These are phyloP conservation scores for Hyaena hyaena DNA, from an alignment of 2,113 vertebrate species.

Conservation along the genomic window DNA sequence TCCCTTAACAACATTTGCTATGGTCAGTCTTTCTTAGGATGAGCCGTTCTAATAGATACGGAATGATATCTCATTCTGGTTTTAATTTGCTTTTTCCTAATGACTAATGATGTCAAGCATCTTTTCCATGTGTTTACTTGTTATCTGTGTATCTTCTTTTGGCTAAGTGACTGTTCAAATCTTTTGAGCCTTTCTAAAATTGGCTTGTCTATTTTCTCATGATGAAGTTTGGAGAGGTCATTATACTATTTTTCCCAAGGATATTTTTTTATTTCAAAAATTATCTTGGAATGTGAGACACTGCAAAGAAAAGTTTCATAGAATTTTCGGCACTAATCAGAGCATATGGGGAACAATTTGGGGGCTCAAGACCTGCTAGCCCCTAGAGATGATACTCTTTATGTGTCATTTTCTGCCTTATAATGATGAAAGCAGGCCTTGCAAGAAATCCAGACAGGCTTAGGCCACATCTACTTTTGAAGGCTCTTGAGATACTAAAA, in stretches of 20 bases:
- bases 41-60: background rate
- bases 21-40: background rate
- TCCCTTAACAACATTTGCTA: background rate
- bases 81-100: constrained; percentile 10
- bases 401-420: background rate
- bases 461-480: background rate
- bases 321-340: background rate
- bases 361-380: background rate
- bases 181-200: constrained; percentile 35
- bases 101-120: background rate
- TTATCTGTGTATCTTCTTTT: background rate
- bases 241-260: background rate
- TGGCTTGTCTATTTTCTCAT: constrained; percentile 16
- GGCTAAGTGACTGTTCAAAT: background rate
- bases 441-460: background rate
- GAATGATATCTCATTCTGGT: background rate
- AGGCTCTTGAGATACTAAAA: background rate
- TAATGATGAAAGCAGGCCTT: background rate
- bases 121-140: background rate
- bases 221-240: background rate
- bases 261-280: constrained; percentile 28
- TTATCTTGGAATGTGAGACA: background rate
- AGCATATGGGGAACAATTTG: background rate
- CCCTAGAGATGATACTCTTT: background rate
- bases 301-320: background rate